Percentiles rank a stretch among this genome's conserved stretches.
These are phyloP conservation scores for Bombylius discolor DNA, from an alignment of 2,888 invertebrate species.

Conservation along the genomic window DNA sequence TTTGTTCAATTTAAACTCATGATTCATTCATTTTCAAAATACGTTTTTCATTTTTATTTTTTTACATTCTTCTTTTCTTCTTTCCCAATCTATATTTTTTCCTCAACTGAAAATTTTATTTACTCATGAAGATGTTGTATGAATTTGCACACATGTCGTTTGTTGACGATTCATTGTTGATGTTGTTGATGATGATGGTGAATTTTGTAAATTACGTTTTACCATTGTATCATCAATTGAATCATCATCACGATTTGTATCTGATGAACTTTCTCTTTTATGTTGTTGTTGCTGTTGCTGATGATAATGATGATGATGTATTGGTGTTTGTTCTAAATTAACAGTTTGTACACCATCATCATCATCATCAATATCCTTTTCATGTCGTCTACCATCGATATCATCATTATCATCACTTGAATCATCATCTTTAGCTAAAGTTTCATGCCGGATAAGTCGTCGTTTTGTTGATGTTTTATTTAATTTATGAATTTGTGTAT, in stretches of 20 bases:
- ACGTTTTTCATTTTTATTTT: too few species aligned
- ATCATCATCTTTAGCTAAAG: constrained; percentile 4
- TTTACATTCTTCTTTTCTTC: too few species aligned
- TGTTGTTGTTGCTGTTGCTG: not conserved
- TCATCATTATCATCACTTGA: constrained; percentile 3
- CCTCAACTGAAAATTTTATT: too few species aligned
- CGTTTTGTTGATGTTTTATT: not conserved
- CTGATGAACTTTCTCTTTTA: not conserved
- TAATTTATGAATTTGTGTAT: not conserved
- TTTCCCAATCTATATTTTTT: too few species aligned
- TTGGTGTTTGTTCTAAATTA: not conserved
- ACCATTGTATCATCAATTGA: not conserved
- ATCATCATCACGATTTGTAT: not conserved
- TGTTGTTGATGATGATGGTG: not conserved
- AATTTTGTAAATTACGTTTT: not conserved
- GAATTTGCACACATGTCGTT: constrained; percentile 4
- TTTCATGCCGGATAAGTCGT: constrained; percentile 3
- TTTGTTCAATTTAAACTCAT: too few species aligned
- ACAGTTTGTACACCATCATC: not conserved
- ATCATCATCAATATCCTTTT: not conserved
- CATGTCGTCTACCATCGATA: not conserved
- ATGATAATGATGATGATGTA: not conserved
- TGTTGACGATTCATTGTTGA: not conserved
- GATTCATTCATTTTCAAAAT: too few species aligned
- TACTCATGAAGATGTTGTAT: constrained; percentile 2